These are phyloP conservation scores for Harpagifer antarcticus DNA, from an alignment of 2,797 vertebrate genomes.

Conservation along the genomic window DNA sequence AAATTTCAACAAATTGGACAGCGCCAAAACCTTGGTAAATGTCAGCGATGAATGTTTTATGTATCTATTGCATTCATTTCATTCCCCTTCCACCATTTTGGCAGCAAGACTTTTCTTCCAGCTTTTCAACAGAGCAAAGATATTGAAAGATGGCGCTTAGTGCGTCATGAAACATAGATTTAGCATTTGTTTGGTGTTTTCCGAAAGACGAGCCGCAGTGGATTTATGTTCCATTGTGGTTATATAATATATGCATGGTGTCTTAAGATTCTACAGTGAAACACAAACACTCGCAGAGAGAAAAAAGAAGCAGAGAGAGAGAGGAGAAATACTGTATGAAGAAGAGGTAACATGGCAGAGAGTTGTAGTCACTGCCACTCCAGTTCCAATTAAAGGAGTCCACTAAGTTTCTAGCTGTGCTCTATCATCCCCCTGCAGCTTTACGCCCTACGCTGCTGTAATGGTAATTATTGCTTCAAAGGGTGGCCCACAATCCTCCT, in stretches of 20 bases:
- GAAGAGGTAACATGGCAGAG: constrained; percentile 31
- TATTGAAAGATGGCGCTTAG: constrained; percentile 27
- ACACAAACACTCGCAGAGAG: constrained; percentile 10
- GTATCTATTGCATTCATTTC: constrained; percentile 32
- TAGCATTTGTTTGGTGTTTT: constrained; percentile 49
- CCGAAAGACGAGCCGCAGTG: constrained; percentile 20
- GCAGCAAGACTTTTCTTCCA: not conserved
- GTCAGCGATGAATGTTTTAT: constrained; percentile 46
- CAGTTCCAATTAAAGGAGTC: constrained; percentile 77
- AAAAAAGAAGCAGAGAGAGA: constrained; percentile 9
- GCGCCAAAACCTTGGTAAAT: constrained; percentile 24
- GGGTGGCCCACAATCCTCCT: constrained; percentile 74
- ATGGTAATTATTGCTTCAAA: constrained; percentile 85
- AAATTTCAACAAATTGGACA: constrained; percentile 51
- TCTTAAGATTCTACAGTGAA: constrained; percentile 18
- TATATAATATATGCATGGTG: constrained; percentile 34
- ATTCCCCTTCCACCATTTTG: constrained; percentile 9
- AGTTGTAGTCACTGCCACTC: constrained; percentile 45
- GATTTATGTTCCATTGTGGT: constrained; percentile 30
- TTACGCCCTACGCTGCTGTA: constrained; percentile 54
- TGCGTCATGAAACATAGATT: constrained; percentile 57
- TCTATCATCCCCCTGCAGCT: constrained; percentile 68
- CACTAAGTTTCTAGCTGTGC: constrained; percentile 57
- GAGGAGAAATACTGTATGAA: constrained; percentile 21
- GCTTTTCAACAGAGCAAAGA: constrained; percentile 24